Conservation (phyloP, 2,113 vertebrate genomes). For the Lepidothrix coronata region DNA sequence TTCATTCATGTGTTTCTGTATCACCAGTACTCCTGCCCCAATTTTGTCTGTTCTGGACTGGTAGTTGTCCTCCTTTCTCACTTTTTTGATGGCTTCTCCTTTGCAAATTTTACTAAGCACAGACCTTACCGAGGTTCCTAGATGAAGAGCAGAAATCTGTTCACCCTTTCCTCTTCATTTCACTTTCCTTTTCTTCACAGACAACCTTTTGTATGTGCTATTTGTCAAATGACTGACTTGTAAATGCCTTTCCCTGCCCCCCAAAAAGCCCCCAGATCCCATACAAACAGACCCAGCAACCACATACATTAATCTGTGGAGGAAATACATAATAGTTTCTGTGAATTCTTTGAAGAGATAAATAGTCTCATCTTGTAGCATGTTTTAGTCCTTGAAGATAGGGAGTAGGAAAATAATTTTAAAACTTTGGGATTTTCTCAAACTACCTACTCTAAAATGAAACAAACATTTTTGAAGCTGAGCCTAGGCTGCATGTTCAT, state of each 20-base stretch:
- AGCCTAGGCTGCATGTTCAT: not conserved
- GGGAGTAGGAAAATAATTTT: not conserved
- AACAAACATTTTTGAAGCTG: not conserved
- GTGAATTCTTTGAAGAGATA: not conserved
- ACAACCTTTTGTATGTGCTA: not conserved
- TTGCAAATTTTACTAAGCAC: not conserved
- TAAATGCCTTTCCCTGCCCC: not conserved
- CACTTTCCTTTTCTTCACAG: not conserved
- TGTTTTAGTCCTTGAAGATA: slow-evolving; percentile 26
- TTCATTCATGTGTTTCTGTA: not conserved
- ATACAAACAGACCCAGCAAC: not conserved
- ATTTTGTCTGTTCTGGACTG: not conserved
- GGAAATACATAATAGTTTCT: not conserved
- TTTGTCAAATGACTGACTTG: not conserved
- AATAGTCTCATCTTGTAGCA: not conserved
- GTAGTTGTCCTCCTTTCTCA: not conserved
- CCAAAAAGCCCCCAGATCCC: not conserved
- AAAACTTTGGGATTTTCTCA: slow-evolving; percentile 1
- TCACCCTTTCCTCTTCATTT: not conserved
- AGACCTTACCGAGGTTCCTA: not conserved
- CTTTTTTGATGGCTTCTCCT: not conserved
- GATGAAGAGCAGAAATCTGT: not conserved
- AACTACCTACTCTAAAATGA: not conserved
- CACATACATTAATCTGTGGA: not conserved
- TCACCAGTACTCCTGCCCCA: not conserved